Evolutionary conservation across 2,797 vertebrate genomes (phyloP), one percentile per base, ranked within the genome.

Genomic region (Cynodonichthys magdalenae): DNA sequence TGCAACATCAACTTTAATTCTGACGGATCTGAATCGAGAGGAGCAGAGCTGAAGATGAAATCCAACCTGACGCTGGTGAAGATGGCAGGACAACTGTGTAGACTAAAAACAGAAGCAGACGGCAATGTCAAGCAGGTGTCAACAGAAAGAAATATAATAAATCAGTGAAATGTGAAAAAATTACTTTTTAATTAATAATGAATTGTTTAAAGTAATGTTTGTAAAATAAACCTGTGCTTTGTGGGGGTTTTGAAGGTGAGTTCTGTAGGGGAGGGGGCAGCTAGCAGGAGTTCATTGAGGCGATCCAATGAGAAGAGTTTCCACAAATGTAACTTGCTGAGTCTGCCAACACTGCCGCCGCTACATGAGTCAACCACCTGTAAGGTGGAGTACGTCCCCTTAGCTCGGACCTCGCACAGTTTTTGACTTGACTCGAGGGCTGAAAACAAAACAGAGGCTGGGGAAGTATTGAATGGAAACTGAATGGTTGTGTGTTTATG

Each of bases 31-130:
- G 95, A 92, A 52, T 92, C 87, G 5, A 95, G 4, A 0, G 95
- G 93, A 3, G 96, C 94, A 0, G 93, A 95, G 27, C 93, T 93
- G 49, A 99, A 98, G 89, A 94, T 94, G 74, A 97, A 95, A 84
- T 97, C 94, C 82, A 98, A 61, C 68, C 90, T 73, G 41, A 92
- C 65, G 53, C 93, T 87, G 0, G 94, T 95, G 63, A 94, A 91
- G 65, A 93, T 12, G 0, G 93, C 83, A 17, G 95, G 94, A 46
- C 71, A 92, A 19, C 73, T 82, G 65, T 58, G 67, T 0, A 83
- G 59, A 82, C 95, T 96, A 73, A 12, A 67, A 69, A 15, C 39
- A 48, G 14, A 53, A 18, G 48, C 9, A 61, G 11, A 72, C 12
- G 17, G 63, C 15, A 54, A 7, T 3, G 17, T 62, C 3, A 73